Conservation (phyloP, 2,888 invertebrate genomes). For the Mesodorylaimus sp. region DNA sequence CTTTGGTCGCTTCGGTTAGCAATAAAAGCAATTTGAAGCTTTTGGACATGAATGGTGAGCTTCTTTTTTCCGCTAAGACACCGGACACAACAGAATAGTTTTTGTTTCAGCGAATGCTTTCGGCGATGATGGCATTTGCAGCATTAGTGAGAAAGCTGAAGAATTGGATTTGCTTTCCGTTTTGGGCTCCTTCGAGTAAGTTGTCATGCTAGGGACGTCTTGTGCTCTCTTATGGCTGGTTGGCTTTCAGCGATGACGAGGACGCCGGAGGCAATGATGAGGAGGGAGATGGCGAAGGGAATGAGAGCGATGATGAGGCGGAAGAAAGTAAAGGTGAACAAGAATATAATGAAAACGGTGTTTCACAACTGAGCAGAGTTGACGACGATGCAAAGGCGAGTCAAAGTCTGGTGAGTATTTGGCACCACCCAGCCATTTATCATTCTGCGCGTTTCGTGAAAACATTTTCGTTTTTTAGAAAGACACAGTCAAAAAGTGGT, state of each 20-base stretch:
- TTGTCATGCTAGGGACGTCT: not conserved
- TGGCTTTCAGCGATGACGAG: constrained; percentile 1
- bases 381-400: not conserved
- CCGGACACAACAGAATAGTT: not conserved
- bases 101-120: not conserved
- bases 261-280: not conserved
- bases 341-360: not conserved
- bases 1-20: not conserved
- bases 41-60: not conserved
- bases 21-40: not conserved
- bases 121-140: not conserved
- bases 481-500: too few species aligned
- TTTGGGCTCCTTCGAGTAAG: too few species aligned
- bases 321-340: not conserved
- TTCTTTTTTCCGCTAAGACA: too few species aligned
- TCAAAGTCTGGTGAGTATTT: not conserved
- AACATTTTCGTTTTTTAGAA: too few species aligned
- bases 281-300: not conserved
- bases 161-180: not conserved
- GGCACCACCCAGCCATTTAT: too few species aligned
- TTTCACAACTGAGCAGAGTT: too few species aligned
- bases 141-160: not conserved
- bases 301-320: not conserved
- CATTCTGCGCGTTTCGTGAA: too few species aligned
- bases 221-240: not conserved